These are phyloP conservation scores for rat (Rattus norvegicus) DNA, from an alignment of 2,113 vertebrate genomes.

Conservation along the genomic window GRCr8 NC_086033.1:76491501-76492000, in stretches of 20 bases:
- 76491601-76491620: neutral
- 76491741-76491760: neutral
- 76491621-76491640: neutral
- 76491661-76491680: neutral
- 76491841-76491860: neutral
- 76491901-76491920: neutral
- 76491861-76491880: neutral
- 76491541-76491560: constrained; percentile 11
- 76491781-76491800: neutral
- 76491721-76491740: neutral
- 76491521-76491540: constrained; percentile 39
- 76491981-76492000: neutral
- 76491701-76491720: neutral
- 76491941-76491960: neutral
- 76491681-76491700: no score
- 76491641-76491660: neutral
- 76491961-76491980: neutral
- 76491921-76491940: neutral
- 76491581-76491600: neutral
- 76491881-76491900: neutral
- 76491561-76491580: neutral
- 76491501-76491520: neutral
- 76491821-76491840: neutral
- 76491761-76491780: neutral
- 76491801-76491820: rapidly evolving